A percentile compares a stretch with the other conserved stretches of the same genome.
Conservation (phyloP, 1,140 invertebrate species). For the Tetramorium simillimum region DNA sequence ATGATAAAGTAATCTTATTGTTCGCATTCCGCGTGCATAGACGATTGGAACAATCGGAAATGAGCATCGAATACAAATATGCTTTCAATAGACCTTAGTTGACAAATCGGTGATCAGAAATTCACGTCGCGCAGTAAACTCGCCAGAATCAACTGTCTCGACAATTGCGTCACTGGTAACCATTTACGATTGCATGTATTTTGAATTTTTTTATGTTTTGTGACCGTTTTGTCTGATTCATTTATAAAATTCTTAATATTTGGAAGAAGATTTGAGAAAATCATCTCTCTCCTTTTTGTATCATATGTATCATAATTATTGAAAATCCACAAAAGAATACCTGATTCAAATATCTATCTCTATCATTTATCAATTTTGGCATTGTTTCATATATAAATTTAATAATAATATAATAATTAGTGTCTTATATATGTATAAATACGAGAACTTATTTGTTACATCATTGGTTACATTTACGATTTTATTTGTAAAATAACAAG, state of each 20-base stretch:
- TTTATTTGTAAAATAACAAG: not conserved
- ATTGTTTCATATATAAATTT: not conserved
- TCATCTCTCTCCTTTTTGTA: not conserved
- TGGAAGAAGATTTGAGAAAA: not conserved
- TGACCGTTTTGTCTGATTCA: too few species aligned
- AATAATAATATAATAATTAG: not conserved
- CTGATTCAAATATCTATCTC: not conserved
- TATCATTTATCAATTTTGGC: not conserved
- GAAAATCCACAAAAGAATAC: not conserved
- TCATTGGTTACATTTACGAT: not conserved
- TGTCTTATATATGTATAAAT: not conserved
- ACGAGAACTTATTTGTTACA: not conserved
- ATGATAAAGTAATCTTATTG: constrained; percentile 20
- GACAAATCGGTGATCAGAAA: constrained; percentile 69
- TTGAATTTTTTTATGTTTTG: not conserved
- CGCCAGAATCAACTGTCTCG: not conserved
- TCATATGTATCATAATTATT: not conserved
- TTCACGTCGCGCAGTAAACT: constrained; percentile 62
- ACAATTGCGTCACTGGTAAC: constrained; percentile 63
- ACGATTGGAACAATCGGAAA: constrained; percentile 19
- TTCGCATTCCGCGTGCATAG: constrained; percentile 53
- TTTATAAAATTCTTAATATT: not conserved
- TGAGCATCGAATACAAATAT: constrained; percentile 72
- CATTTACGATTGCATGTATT: not conserved
- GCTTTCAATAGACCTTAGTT: constrained; percentile 67